These are phyloP conservation scores for Drosophila anceps DNA, from an alignment of 2,888 invertebrate genomes.

Conservation along the genomic window DNA sequence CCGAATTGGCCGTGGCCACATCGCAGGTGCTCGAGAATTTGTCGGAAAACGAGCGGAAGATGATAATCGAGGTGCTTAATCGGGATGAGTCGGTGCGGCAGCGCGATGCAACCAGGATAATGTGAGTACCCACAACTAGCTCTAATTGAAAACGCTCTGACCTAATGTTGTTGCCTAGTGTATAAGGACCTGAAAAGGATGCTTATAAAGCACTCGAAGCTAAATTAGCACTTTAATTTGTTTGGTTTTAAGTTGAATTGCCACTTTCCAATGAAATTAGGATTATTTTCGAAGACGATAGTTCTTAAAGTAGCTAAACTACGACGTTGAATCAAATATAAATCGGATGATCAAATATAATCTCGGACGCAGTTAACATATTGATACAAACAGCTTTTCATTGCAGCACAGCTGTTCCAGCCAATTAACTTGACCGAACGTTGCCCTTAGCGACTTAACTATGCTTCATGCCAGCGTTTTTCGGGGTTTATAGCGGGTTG, in stretches of 20 bases:
- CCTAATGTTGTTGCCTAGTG: background rate
- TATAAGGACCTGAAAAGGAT: background rate
- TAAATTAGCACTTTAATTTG: background rate
- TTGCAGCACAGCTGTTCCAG: background rate
- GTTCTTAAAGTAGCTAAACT: too few relatives aligned
- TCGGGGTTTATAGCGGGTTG: slow-evolving; percentile 1
- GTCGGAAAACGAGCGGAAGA: slow-evolving; percentile 86
- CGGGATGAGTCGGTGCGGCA: slow-evolving; percentile 86
- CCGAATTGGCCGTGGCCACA: slow-evolving; percentile 83
- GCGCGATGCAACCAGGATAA: slow-evolving; percentile 86
- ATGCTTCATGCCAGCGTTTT: background rate
- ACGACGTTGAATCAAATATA: background rate
- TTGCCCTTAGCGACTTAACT: background rate
- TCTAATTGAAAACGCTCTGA: slow-evolving; percentile 8
- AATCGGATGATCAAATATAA: background rate
- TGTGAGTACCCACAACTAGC: slow-evolving; percentile 85
- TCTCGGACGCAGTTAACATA: background rate
- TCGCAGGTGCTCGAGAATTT: slow-evolving; percentile 84
- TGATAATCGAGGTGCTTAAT: slow-evolving; percentile 87
- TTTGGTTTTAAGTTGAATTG: slow-evolving; percentile 2
- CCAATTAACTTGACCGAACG: slow-evolving; percentile 1
- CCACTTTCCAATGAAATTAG: background rate
- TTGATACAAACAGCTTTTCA: background rate
- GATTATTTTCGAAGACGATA: background rate
- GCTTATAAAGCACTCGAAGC: background rate